Percentiles rank a stretch among this genome's conserved stretches.
phyloP scores from a whole-genome alignment of 2,113 vertebrate genomes.

The Propithecus coquereli region DNA sequence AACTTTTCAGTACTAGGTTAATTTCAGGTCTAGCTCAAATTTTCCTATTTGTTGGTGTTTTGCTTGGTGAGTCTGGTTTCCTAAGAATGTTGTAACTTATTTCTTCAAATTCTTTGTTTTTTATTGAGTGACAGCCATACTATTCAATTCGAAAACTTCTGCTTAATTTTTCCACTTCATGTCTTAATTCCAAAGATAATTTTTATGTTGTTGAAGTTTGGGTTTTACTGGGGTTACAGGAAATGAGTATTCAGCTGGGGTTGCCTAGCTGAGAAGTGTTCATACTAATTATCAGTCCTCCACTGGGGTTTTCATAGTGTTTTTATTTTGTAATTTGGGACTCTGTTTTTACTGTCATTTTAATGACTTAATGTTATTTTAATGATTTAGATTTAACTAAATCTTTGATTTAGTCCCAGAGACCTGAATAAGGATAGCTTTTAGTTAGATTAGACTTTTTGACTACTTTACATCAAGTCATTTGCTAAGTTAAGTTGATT shows the following conservation, averaged over 20 bases:
- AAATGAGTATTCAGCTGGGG: conserved; percentile 59
- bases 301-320: background rate
- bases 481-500: background rate
- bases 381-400: conserved; percentile 16
- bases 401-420: conserved; percentile 5
- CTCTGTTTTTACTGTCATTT: conserved; percentile 1
- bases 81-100: conserved; percentile 71
- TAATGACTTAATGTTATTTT: background rate
- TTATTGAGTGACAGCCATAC: conserved; percentile 47
- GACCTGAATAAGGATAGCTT: background rate
- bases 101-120: conserved; percentile 58
- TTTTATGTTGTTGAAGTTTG: conserved; percentile 53
- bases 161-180: conserved; percentile 62
- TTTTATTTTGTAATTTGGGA: background rate
- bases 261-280: background rate
- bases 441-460: background rate
- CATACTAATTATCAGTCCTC: background rate
- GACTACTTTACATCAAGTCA: background rate
- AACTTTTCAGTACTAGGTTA: conserved; percentile 56
- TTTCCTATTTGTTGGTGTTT: conserved; percentile 13
- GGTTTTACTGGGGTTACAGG: conserved; percentile 66
- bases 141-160: conserved; percentile 60
- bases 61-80: background rate
- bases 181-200: conserved; percentile 54
- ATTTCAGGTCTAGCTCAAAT: conserved; percentile 58